These are phyloP conservation scores for Telenomus remus DNA, from an alignment of 1,140 invertebrate species.

Conservation along the genomic window DNA sequence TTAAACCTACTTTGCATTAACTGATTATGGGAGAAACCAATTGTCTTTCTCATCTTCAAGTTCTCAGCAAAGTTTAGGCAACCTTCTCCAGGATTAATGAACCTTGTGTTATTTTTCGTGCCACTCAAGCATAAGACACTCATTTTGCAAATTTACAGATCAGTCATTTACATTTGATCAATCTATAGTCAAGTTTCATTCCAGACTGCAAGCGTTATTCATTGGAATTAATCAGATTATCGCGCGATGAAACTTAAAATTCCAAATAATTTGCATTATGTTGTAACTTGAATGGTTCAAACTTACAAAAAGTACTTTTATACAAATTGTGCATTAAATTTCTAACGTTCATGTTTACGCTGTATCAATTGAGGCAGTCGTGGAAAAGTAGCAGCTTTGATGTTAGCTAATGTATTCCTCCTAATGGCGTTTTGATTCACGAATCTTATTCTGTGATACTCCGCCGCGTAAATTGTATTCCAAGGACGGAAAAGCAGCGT, in stretches of 20 bases:
- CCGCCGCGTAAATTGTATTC: constrained; percentile 8
- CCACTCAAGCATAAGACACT: no score
- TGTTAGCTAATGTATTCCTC: constrained; percentile 1
- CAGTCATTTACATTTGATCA: no score
- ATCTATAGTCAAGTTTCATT: no score
- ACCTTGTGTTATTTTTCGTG: no score
- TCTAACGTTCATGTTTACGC: background rate
- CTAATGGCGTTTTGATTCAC: constrained; percentile 16
- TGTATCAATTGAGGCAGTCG: background rate
- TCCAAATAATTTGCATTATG: no score
- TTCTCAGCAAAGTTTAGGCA: constrained; percentile 4
- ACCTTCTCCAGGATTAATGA: background rate
- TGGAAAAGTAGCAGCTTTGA: no score
- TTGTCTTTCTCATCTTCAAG: background rate
- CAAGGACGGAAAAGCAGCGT: constrained; percentile 12
- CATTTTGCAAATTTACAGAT: no score
- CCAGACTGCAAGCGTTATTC: no score
- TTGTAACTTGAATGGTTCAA: no score
- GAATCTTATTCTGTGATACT: constrained; percentile 13
- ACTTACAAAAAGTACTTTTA: background rate
- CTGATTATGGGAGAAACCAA: background rate
- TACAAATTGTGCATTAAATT: background rate
- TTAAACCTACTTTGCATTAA: background rate
- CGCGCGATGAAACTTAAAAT: no score
- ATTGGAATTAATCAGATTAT: no score